A percentile compares a stretch with the other conserved stretches of the same genome.
phyloP scores from a whole-genome alignment of 2,113 vertebrate species.

The Carassius auratus region DNA sequence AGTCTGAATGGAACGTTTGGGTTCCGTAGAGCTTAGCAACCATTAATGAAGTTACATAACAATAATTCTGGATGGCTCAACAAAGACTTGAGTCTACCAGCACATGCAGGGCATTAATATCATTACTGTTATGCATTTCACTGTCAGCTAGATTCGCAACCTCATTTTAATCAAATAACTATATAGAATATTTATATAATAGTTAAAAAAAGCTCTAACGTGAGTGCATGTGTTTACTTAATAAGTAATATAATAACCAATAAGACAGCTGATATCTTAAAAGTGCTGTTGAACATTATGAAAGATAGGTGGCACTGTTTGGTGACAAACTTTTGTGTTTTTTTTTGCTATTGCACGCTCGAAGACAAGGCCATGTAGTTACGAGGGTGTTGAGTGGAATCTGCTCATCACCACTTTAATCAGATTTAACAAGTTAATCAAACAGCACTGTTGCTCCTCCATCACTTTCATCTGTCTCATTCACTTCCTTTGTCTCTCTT shows the following conservation, averaged over 20 bases:
- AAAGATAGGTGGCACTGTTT: slow-evolving; percentile 7
- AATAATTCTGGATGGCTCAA: slow-evolving; percentile 33
- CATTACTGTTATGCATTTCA: background rate
- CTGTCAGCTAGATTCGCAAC: background rate
- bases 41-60: background rate
- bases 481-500: slow-evolving; percentile 30
- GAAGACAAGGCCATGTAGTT: background rate
- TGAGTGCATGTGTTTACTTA: background rate
- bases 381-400: slow-evolving; percentile 16
- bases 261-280: background rate
- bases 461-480: slow-evolving; percentile 31
- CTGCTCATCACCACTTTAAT: slow-evolving; percentile 49
- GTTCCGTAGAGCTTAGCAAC: slow-evolving; percentile 1
- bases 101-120: background rate
- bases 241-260: background rate
- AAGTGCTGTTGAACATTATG: slow-evolving; percentile 6
- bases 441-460: background rate
- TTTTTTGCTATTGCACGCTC: too few relatives aligned
- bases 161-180: background rate
- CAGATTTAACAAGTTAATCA: slow-evolving; percentile 37
- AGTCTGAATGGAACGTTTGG: slow-evolving; percentile 16
- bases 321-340: background rate
- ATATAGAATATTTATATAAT: background rate
- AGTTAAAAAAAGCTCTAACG: background rate
- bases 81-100: slow-evolving; percentile 27